These are phyloP conservation scores for Hoplias malabaricus DNA, from an alignment of 2,113 vertebrate genomes.

Conservation along the genomic window DNA sequence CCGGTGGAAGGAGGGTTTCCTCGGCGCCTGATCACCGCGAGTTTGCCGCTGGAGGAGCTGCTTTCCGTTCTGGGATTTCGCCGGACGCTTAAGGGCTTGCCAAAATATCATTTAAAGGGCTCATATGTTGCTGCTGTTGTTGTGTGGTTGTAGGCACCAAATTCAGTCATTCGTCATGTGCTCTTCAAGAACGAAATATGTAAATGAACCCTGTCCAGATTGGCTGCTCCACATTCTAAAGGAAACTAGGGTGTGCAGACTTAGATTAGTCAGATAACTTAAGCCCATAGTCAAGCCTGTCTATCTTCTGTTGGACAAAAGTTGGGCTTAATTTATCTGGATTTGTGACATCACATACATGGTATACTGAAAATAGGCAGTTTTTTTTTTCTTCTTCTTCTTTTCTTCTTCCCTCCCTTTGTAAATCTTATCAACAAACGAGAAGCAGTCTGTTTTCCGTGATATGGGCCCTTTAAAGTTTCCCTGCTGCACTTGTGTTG, in stretches of 20 bases:
- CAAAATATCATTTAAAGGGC: conserved; percentile 1
- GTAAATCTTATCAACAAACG: too few relatives aligned
- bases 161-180: too few relatives aligned
- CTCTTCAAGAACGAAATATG: background rate
- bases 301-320: too few relatives aligned
- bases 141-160: too few relatives aligned
- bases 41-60: conserved; percentile 49
- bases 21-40: conserved; percentile 39
- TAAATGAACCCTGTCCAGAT: background rate
- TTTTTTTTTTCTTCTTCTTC: too few relatives aligned
- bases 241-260: too few relatives aligned
- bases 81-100: conserved; percentile 17
- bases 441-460: background rate
- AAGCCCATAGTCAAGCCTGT: too few relatives aligned
- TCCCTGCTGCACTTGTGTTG: conserved; percentile 35
- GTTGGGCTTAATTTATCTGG: too few relatives aligned
- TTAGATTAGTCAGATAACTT: too few relatives aligned
- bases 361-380: too few relatives aligned
- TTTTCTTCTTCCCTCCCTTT: too few relatives aligned
- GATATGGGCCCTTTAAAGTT: conserved; percentile 1
- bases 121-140: background rate
- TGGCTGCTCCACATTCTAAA: background rate
- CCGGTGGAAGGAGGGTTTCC: conserved; percentile 53
- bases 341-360: background rate
- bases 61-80: conserved; percentile 36